A percentile compares a stretch with the other conserved stretches of the same genome.
These are phyloP conservation scores for Rhopalosiphum padi DNA, from an alignment of 1,140 invertebrate genomes.

Conservation along the genomic window DNA sequence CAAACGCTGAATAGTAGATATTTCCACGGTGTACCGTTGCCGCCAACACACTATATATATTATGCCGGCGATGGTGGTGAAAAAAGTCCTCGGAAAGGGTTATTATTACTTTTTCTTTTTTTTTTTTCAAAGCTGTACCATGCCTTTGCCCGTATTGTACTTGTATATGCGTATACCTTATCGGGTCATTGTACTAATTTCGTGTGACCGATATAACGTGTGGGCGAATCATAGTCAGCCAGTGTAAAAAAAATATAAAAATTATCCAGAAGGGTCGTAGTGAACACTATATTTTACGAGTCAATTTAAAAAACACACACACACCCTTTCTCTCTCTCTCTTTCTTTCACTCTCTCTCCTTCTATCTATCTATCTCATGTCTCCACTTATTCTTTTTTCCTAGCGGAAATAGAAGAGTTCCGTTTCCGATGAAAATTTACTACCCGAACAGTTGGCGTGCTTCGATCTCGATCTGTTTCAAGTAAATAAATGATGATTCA, in stretches of 20 bases:
- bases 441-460: background rate
- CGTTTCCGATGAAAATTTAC: background rate
- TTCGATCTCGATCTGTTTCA: background rate
- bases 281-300: background rate
- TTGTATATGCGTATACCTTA: background rate
- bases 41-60: background rate
- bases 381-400: background rate
- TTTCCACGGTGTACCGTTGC: background rate
- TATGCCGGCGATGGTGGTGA: background rate
- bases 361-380: background rate
- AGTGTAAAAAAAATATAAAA: background rate
- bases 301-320: background rate
- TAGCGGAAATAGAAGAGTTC: background rate
- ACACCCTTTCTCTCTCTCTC: background rate
- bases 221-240: background rate
- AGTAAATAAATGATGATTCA: background rate
- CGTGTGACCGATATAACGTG: background rate
- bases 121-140: background rate
- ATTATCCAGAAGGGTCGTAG: background rate
- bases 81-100: background rate
- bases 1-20: background rate
- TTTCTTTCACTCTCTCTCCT: too few species aligned
- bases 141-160: background rate
- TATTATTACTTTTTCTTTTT: background rate
- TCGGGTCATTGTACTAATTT: conserved; percentile 4